A percentile compares a stretch with the other conserved stretches of the same genome.
phyloP scores from a whole-genome alignment of 2,113 vertebrate genomes.

The Oreochromis tanganicae region DNA sequence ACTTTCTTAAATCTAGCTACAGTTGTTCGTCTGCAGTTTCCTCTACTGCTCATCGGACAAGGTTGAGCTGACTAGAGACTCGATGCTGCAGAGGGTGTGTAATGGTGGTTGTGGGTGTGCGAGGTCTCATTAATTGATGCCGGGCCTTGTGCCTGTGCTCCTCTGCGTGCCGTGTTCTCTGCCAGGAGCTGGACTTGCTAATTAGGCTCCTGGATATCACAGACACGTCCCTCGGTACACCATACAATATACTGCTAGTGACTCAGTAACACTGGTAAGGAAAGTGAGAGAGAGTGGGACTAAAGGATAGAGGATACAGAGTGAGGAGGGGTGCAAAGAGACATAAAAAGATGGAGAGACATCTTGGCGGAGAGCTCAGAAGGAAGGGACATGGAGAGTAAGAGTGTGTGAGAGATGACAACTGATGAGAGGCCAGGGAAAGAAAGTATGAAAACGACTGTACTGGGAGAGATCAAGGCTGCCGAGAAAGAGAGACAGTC shows the following conservation, averaged over 20 bases:
- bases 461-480: conserved; percentile 30
- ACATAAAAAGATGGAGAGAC: conserved; percentile 7
- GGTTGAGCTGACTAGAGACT: conserved; percentile 45
- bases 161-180: conserved; percentile 53
- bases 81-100: conserved; percentile 46
- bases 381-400: not conserved
- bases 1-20: conserved; percentile 26
- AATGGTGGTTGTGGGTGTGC: conserved; percentile 58
- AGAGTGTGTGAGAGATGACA: conserved; percentile 22
- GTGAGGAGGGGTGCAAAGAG: not conserved
- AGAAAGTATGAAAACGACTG: conserved; percentile 13
- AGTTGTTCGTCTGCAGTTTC: conserved; percentile 33
- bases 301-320: not conserved
- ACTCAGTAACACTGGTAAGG: conserved; percentile 37
- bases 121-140: conserved; percentile 72
- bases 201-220: conserved; percentile 73
- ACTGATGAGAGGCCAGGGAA: conserved; percentile 30
- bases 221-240: conserved; percentile 64
- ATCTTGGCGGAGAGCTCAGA: not conserved
- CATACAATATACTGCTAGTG: conserved; percentile 50
- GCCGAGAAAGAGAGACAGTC: conserved; percentile 11
- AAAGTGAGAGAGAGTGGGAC: conserved; percentile 3
- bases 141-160: conserved; percentile 57
- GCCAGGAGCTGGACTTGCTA: conserved; percentile 71
- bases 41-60: conserved; percentile 4